Percentiles rank a stretch among this genome's conserved stretches.
phyloP scores from a whole-genome alignment of 1,140 invertebrate genomes.

The Atopsyche davidsoni region DNA sequence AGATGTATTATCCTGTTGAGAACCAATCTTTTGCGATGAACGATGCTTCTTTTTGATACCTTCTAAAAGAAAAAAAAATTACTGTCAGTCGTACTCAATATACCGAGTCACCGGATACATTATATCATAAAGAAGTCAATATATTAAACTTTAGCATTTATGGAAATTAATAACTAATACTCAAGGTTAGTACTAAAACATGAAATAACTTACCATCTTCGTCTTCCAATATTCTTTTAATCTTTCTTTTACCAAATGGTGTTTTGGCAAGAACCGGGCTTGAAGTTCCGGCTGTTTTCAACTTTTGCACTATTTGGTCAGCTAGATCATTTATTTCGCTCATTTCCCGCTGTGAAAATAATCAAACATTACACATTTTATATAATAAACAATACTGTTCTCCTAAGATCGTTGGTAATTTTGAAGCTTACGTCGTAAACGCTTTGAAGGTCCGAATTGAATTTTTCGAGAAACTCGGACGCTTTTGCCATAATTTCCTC shows the following conservation, averaged over 20 bases:
- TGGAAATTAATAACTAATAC: not conserved
- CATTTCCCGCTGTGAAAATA: not conserved
- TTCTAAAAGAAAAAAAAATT: too few species aligned
- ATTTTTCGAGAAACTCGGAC: too few species aligned
- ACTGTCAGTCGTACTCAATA: too few species aligned
- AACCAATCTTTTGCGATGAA: too few species aligned
- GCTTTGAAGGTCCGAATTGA: too few species aligned
- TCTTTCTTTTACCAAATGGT: slow-evolving; percentile 7
- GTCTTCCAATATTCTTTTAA: slow-evolving; percentile 12
- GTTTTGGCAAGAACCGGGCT: not conserved
- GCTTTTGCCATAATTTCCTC: too few species aligned
- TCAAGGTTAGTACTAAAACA: not conserved
- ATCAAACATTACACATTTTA: too few species aligned
- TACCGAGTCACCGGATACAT: not conserved
- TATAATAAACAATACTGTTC: too few species aligned
- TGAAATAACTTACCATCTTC: slow-evolving; percentile 5
- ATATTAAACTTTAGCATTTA: not conserved
- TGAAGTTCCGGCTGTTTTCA: not conserved
- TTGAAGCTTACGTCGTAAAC: too few species aligned
- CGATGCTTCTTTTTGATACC: too few species aligned
- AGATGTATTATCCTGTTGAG: too few species aligned
- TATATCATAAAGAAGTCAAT: not conserved
- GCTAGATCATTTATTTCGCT: not conserved
- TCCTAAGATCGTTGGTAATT: too few species aligned
- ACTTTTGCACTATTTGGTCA: not conserved